These are phyloP conservation scores for Rhegmatorhina hoffmannsi DNA, from an alignment of 2,113 vertebrate genomes.

Conservation along the genomic window DNA sequence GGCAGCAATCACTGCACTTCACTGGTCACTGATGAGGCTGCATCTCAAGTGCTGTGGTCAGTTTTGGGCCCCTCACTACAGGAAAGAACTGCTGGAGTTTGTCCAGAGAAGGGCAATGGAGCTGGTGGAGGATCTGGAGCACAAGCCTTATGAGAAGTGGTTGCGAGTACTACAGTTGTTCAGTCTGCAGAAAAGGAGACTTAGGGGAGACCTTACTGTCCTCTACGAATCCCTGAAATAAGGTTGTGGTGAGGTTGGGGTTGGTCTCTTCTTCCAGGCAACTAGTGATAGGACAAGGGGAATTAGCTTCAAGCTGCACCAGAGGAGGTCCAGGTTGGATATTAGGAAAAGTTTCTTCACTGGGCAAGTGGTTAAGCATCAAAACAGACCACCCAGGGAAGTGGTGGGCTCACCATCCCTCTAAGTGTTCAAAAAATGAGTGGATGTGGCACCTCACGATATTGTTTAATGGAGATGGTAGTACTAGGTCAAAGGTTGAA, in stretches of 20 bases:
- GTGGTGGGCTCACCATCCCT: not conserved
- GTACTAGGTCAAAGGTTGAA: not conserved
- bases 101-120: not conserved
- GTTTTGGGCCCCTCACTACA: not conserved
- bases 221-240: not conserved
- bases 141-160: not conserved
- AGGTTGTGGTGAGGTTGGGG: not conserved
- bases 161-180: not conserved
- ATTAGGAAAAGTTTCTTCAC: not conserved
- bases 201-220: not conserved
- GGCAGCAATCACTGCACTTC: not conserved
- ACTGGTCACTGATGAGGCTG: accelerated
- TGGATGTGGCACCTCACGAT: not conserved
- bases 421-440: not conserved
- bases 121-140: not conserved
- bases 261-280: not conserved
- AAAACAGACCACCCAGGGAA: not conserved
- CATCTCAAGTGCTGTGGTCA: not conserved
- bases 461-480: not conserved
- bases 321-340: not conserved
- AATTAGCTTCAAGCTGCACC: not conserved
- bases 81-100: accelerated
- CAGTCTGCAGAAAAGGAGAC: not conserved
- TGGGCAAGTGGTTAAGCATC: not conserved
- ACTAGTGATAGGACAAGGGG: not conserved